phyloP scores from a whole-genome alignment of 2,888 invertebrate genomes.

The Pilophorus perplexus region DNA sequence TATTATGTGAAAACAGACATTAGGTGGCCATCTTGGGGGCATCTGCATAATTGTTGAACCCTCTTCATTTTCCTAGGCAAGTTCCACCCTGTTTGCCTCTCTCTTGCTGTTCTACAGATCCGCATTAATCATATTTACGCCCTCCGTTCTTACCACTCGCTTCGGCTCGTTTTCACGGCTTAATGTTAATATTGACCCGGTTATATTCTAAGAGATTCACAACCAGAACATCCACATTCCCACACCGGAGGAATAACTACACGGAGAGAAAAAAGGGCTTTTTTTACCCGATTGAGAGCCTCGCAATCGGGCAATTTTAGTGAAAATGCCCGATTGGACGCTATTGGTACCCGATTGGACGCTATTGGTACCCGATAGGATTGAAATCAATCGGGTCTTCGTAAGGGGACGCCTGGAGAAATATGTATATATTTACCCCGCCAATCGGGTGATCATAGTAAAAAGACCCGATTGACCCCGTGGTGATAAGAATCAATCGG shows the following conservation, averaged over 20 bases:
- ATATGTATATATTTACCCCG: no score
- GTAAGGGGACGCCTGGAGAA: not conserved
- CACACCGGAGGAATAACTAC: not conserved
- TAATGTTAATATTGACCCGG: conserved; percentile 26
- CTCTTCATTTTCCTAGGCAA: conserved; percentile 33
- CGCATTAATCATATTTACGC: conserved; percentile 22
- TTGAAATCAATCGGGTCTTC: not conserved
- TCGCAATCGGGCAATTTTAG: no score
- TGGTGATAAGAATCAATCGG: no score
- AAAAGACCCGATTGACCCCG: no score
- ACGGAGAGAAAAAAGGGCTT: no score
- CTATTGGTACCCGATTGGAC: no score
- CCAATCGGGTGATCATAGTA: no score
- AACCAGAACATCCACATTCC: not conserved
- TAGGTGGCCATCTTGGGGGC: conserved; percentile 26
- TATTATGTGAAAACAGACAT: conserved; percentile 29
- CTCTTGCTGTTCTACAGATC: conserved; percentile 4
- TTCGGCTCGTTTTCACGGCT: conserved; percentile 2
- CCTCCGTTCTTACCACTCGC: conserved; percentile 3
- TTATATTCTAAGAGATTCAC: not conserved
- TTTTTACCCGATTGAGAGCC: no score
- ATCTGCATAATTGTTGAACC: conserved; percentile 32
- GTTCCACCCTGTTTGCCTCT: conserved; percentile 11
- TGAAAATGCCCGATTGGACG: no score
- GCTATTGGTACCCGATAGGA: no score